Evolutionary conservation across 1,140 invertebrate genomes (phyloP), one percentile per base, ranked within the genome.

Genomic region (Sipha flava): DNA sequence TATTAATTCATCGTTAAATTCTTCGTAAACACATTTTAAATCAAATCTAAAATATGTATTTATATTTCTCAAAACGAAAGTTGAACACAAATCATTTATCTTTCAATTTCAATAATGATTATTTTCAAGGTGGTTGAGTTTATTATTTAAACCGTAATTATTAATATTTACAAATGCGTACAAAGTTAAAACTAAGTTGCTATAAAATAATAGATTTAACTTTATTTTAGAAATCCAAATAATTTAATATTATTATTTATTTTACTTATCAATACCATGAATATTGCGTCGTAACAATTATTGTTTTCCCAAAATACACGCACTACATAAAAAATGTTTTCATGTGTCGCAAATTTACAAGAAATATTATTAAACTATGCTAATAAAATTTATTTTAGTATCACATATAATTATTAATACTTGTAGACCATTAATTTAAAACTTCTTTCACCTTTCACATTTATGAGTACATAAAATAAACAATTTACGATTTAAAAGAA

Each of bases 401-500:
- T 45, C 23, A 23, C 34, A 10, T 73, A 12, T 47, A 23, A 52
- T 21, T 75, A 75, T 16, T 57, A 75, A 40, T 57, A n/a, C 10
- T 54, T 37, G 72, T 52, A 54, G 31, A 75, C 49, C 31, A 54
- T 57, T 54, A 47, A 21, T 57, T 49, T 31, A 73, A 52, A 54
- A 52, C 18, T 77, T 77, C 73, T 77, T 77, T 77, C 52, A 59
- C 73, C 73, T 77, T 77, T 77, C 73, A 77, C 73, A 77, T 77
- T 77, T 59, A 34, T 43, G 47, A 77, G 23, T 77, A 34, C 14
- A 57, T 37, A 57, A 77, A 40, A 77, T 52, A 29, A 34, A 34
- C n/a, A 64, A 73, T 31, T 75, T 2, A 57, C 52, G 73, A 59
- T 52, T 57, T 43, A 12, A 77, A 77, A 57, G 26, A 77, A 77